phyloP scores from a whole-genome alignment of 1,140 invertebrate genomes.

The Anastrepha ludens region DNA sequence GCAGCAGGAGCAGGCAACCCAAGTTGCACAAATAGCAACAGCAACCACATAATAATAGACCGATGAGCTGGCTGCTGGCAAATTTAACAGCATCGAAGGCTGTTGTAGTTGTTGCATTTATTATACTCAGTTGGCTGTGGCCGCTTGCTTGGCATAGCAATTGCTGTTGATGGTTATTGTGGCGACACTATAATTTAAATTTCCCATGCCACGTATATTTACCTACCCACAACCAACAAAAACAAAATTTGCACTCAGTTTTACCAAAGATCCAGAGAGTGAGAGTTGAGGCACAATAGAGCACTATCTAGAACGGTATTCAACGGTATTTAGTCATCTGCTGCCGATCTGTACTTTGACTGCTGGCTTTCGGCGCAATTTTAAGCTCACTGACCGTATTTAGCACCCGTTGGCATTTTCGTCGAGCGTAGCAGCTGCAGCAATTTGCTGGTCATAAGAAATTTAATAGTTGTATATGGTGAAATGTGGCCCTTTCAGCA shows the following conservation, averaged over 20 bases:
- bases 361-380: neutral
- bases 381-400: neutral
- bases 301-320: neutral
- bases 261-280: neutral
- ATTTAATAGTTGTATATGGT: neutral
- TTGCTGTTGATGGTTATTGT: constrained; percentile 21
- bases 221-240: neutral
- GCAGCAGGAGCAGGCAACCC: neutral
- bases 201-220: constrained; percentile 21
- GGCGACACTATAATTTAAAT: constrained; percentile 47
- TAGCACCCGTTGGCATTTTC: neutral
- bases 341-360: neutral
- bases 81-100: neutral
- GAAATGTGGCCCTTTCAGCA: too few relatives aligned
- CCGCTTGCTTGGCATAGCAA: neutral
- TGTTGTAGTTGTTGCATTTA: neutral
- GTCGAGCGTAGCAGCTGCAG: neutral
- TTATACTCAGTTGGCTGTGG: neutral
- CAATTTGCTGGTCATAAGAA: neutral
- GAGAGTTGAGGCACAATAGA: neutral
- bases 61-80: neutral
- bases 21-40: neutral
- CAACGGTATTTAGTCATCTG: neutral
- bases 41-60: neutral
- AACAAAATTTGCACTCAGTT: neutral